A percentile compares a stretch with the other conserved stretches of the same genome.
Evolutionary conservation across 2,888 invertebrate species (phyloP).

Genomic region (Orgyia antiqua): DNA sequence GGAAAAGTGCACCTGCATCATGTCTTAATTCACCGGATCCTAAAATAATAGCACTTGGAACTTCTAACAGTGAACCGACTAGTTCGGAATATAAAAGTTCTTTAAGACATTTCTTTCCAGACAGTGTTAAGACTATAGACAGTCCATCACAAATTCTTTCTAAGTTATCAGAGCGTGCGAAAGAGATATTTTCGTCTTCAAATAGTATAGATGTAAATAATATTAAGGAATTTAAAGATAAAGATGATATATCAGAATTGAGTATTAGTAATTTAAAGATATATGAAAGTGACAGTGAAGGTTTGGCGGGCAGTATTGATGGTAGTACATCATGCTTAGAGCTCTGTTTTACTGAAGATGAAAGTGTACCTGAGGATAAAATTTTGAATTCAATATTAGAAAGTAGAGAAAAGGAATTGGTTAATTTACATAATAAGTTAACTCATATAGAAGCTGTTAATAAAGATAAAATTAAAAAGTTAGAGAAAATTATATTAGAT

Average conservation of each 20-base stretch:
- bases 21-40: conserved; percentile 80
- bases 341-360: conserved; percentile 70
- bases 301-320: conserved; percentile 64
- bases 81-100: conserved; percentile 62
- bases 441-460: conserved; percentile 60
- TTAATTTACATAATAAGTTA: conserved; percentile 74
- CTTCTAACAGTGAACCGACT: conserved; percentile 63
- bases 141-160: conserved; percentile 68
- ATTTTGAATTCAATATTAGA: conserved; percentile 49
- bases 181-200: conserved; percentile 71
- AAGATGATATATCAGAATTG: conserved; percentile 61
- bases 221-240: conserved; percentile 57
- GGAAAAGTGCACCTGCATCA: conserved; percentile 80
- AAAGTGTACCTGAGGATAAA: conserved; percentile 54
- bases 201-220: conserved; percentile 63
- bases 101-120: conserved; percentile 67
- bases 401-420: conserved; percentile 65
- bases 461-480: conserved; percentile 67
- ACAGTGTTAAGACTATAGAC: conserved; percentile 63
- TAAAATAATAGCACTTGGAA: conserved; percentile 33
- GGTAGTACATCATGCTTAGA: conserved; percentile 71
- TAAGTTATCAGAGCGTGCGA: conserved; percentile 69
- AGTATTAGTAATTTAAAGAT: conserved; percentile 67
- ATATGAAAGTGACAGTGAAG: conserved; percentile 71
- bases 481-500: conserved; percentile 78